Percentiles rank a stretch among this genome's conserved stretches.
phyloP scores from a whole-genome alignment of 1,140 invertebrate species.

The Drosophila suzukii region DNA sequence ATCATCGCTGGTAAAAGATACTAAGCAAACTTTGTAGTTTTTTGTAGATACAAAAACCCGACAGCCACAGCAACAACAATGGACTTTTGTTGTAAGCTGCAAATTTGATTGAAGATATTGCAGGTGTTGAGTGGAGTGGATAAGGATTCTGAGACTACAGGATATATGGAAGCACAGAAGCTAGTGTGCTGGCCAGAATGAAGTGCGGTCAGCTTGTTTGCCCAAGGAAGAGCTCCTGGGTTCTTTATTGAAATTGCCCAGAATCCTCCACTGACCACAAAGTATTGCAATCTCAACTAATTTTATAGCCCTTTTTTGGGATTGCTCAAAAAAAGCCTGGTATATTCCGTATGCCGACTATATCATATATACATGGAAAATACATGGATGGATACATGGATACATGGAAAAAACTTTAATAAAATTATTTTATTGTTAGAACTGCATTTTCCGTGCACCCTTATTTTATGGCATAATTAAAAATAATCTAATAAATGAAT shows the following conservation, averaged over 20 bases:
- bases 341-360: too few relatives aligned
- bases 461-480: background rate
- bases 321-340: too few relatives aligned
- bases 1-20: constrained; percentile 47
- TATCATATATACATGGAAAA: too few relatives aligned
- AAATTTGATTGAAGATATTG: constrained; percentile 62
- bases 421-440: too few relatives aligned
- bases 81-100: constrained; percentile 49
- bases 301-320: background rate
- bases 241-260: background rate
- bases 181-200: constrained; percentile 6
- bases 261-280: constrained; percentile 11
- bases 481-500: background rate
- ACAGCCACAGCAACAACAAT: constrained; percentile 33
- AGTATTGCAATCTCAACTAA: constrained; percentile 35
- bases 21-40: constrained; percentile 78
- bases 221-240: background rate
- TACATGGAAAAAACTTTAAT: too few relatives aligned
- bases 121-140: constrained; percentile 36
- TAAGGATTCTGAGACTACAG: constrained; percentile 20
- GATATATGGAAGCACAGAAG: constrained; percentile 2
- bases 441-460: too few relatives aligned
- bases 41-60: constrained; percentile 43
- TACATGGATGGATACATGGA: too few relatives aligned
- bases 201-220: constrained; percentile 24